phyloP scores from a whole-genome alignment of 1,140 invertebrate species.

The Physella acuta region DNA sequence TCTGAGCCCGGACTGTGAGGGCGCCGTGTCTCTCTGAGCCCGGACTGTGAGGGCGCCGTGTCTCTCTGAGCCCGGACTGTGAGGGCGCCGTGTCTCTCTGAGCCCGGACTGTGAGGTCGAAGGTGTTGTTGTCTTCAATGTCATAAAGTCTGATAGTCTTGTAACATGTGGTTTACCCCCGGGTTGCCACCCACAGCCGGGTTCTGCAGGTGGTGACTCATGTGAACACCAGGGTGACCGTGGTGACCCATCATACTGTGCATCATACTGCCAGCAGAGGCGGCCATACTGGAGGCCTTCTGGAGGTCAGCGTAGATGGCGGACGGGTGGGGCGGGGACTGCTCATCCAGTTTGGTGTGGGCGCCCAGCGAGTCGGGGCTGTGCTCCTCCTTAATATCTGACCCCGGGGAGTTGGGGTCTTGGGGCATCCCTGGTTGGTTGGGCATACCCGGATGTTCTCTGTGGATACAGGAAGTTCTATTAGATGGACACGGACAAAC shows the following conservation, averaged over 20 bases:
- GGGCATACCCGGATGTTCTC: conserved; percentile 25
- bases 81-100: too few species aligned
- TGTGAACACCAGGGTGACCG: conserved; percentile 1
- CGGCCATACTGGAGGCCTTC: conserved; percentile 26
- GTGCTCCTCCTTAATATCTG: conserved; percentile 27
- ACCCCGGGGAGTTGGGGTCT: conserved; percentile 23
- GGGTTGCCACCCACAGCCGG: neutral
- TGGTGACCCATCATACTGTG: conserved; percentile 25
- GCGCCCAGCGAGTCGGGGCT: conserved; percentile 21
- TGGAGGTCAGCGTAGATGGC: conserved; percentile 27
- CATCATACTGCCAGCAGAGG: conserved; percentile 26
- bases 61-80: too few species aligned
- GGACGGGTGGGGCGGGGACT: conserved; percentile 23
- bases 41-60: too few species aligned
- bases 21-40: too few species aligned
- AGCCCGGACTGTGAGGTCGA: too few species aligned
- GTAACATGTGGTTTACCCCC: conserved; percentile 17
- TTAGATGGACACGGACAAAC: too few species aligned
- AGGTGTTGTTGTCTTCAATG: neutral
- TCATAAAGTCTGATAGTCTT: conserved; percentile 27
- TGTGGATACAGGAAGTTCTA: too few species aligned
- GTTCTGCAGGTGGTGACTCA: conserved; percentile 13
- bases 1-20: too few species aligned
- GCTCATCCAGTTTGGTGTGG: conserved; percentile 21
- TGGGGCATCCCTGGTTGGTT: conserved; percentile 4